phyloP scores from a whole-genome alignment of 2,797 vertebrate genomes.

The Spinus pinus region DNA sequence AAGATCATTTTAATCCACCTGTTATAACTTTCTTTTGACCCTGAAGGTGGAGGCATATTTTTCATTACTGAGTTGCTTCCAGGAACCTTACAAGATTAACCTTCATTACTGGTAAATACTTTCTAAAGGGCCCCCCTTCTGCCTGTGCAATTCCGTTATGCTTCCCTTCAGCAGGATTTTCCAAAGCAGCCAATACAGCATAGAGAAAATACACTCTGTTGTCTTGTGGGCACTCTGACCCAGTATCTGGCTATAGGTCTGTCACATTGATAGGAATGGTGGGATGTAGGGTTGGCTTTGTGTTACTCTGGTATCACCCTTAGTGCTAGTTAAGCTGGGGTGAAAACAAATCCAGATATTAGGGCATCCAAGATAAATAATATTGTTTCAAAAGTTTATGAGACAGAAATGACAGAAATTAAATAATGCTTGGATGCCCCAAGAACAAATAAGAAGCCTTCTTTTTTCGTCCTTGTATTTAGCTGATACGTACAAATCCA shows the following conservation, averaged over 20 bases:
- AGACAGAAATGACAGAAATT: not conserved
- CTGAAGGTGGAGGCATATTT: not conserved
- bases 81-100: not conserved
- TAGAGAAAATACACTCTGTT: not conserved
- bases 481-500: not conserved
- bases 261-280: not conserved
- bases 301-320: not conserved
- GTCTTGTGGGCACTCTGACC: not conserved
- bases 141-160: not conserved
- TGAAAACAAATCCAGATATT: not conserved
- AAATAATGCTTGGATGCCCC: not conserved
- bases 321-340: not conserved
- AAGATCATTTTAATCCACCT: slow-evolving; percentile 38
- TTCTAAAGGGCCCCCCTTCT: not conserved
- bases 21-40: not conserved
- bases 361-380: not conserved
- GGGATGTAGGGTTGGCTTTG: not conserved
- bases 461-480: not conserved
- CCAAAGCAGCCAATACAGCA: not conserved
- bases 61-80: slow-evolving; percentile 18
- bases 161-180: not conserved
- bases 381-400: not conserved
- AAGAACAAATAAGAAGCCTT: not conserved
- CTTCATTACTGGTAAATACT: not conserved
- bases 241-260: not conserved